Percentiles rank a stretch among this genome's conserved stretches.
Evolutionary conservation across 2,797 vertebrate genomes (phyloP).

Genomic region (Sibirionetta formosa): DNA sequence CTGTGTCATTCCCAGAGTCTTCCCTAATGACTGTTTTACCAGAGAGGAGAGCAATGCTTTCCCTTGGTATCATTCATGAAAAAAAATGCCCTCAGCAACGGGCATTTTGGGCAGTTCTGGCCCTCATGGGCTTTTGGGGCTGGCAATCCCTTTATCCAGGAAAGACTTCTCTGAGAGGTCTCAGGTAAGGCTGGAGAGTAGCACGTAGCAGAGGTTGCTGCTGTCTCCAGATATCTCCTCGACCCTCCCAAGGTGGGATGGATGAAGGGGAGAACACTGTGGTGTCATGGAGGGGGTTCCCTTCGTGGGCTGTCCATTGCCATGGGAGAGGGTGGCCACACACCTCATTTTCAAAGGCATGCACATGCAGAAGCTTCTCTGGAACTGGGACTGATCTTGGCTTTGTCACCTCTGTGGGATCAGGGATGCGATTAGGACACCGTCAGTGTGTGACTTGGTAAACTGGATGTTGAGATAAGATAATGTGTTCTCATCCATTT

Average conservation of each 20-base stretch:
- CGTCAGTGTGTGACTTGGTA: constrained; percentile 44
- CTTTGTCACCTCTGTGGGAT: neutral
- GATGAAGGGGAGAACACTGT: neutral
- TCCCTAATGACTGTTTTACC: neutral
- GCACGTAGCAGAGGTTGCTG: fast-evolving
- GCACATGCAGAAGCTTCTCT: neutral
- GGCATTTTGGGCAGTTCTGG: neutral
- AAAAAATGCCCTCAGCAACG: neutral
- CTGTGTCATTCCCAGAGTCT: neutral
- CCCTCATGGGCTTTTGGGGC: neutral
- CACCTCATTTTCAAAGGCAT: neutral
- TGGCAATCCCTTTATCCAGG: neutral
- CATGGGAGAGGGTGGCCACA: no score
- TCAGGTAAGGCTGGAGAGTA: neutral
- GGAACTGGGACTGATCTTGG: neutral
- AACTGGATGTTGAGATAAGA: constrained; percentile 49
- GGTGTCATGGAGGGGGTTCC: fast-evolving
- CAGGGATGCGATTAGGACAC: neutral
- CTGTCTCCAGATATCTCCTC: neutral
- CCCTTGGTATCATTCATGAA: neutral
- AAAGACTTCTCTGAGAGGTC: neutral
- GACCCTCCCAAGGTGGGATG: neutral
- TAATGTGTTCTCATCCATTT: constrained; percentile 9
- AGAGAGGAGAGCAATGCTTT: neutral
- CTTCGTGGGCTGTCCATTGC: neutral